Conservation (phyloP, 2,888 invertebrate species). For the Drosophila seclusa region DNA sequence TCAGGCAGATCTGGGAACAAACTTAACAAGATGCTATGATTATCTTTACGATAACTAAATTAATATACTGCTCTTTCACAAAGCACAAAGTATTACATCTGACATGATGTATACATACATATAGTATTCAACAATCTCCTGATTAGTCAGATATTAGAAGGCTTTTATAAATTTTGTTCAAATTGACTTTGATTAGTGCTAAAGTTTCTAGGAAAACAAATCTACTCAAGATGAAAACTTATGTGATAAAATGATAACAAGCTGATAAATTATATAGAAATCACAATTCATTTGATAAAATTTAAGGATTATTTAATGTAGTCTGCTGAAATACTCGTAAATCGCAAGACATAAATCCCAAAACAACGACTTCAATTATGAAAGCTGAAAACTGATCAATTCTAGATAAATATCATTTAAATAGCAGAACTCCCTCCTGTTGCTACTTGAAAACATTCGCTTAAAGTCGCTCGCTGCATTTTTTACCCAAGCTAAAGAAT, state of each 20-base stretch:
- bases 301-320: neutral
- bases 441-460: neutral
- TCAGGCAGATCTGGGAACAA: neutral
- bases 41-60: neutral
- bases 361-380: neutral
- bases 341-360: neutral
- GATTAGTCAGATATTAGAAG: neutral
- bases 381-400: neutral
- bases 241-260: neutral
- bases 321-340: neutral
- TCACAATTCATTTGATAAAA: neutral
- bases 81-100: neutral
- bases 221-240: neutral
- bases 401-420: neutral
- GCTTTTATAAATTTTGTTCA: neutral
- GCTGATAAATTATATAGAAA: neutral
- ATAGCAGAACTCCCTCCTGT: neutral
- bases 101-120: neutral
- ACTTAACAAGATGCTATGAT: neutral
- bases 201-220: neutral
- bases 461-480: neutral
- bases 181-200: neutral
- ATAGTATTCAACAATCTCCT: neutral
- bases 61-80: neutral
- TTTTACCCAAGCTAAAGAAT: neutral